Evolutionary conservation across 2,113 vertebrate genomes (phyloP).

Genomic region (Carassius auratus): DNA sequence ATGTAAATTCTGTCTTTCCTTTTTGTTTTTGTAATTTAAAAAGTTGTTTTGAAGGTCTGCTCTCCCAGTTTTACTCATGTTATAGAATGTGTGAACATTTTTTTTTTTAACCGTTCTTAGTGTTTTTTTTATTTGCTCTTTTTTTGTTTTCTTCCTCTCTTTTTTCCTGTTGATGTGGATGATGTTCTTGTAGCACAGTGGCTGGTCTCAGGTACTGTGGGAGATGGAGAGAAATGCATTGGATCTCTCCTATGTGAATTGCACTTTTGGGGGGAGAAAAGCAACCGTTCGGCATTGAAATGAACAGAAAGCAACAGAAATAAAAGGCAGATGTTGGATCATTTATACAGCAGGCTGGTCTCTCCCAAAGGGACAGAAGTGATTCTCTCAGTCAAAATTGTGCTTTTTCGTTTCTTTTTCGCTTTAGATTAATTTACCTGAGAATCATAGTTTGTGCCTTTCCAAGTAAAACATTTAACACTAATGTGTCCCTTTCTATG

Average conservation of each 20-base stretch:
- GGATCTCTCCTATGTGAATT: slow-evolving; percentile 54
- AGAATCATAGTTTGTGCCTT: slow-evolving; percentile 65
- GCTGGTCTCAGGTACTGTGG: slow-evolving; percentile 64
- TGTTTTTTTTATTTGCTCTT: slow-evolving; percentile 65
- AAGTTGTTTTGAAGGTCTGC: slow-evolving; percentile 57
- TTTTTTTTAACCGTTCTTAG: slow-evolving; percentile 44
- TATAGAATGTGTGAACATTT: slow-evolving; percentile 67
- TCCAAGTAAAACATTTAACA: slow-evolving; percentile 59
- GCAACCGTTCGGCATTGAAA: slow-evolving; percentile 34
- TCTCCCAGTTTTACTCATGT: slow-evolving; percentile 62
- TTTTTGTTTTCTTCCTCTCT: slow-evolving; percentile 45
- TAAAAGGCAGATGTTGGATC: slow-evolving; percentile 45
- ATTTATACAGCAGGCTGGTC: slow-evolving; percentile 47
- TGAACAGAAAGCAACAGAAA: slow-evolving; percentile 31
- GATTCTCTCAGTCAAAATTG: not conserved
- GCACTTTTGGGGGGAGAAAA: slow-evolving; percentile 52
- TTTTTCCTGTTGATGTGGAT: slow-evolving; percentile 50
- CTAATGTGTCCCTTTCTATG: slow-evolving; percentile 41
- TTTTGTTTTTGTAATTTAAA: slow-evolving; percentile 73
- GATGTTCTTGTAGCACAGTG: slow-evolving; percentile 59
- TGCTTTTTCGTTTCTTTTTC: slow-evolving; percentile 29
- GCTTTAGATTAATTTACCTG: slow-evolving; percentile 43
- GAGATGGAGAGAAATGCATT: slow-evolving; percentile 51
- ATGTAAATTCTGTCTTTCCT: slow-evolving; percentile 62
- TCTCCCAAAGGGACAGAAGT: slow-evolving; percentile 44